Percentiles rank a stretch among this genome's conserved stretches.
These are phyloP conservation scores for Cyclina sinensis DNA, from an alignment of 1,140 invertebrate species.

Conservation along the genomic window DNA sequence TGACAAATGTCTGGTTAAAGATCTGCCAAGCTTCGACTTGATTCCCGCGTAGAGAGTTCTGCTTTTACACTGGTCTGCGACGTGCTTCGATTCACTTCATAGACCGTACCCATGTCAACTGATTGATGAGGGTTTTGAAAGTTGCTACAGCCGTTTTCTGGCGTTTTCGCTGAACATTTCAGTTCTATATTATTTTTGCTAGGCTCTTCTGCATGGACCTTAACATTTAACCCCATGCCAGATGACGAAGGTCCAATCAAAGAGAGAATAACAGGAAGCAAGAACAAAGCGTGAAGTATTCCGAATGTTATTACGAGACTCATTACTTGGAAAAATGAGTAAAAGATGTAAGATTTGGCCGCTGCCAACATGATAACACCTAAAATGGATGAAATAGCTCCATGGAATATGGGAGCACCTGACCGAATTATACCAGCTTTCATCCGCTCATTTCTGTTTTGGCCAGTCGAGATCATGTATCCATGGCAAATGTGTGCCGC, in stretches of 20 bases:
- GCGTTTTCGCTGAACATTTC: too few relatives aligned
- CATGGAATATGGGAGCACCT: slow-evolving; percentile 97
- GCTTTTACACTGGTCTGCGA: too few relatives aligned
- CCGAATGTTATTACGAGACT: slow-evolving; percentile 98
- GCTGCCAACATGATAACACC: slow-evolving; percentile 95
- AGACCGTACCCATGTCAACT: too few relatives aligned
- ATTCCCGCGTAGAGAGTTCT: too few relatives aligned
- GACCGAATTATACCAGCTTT: slow-evolving; percentile 95
- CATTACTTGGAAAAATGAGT: slow-evolving; percentile 99
- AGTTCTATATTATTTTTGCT: too few relatives aligned
- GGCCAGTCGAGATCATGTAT: slow-evolving; percentile 93
- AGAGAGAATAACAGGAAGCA: slow-evolving; percentile 96
- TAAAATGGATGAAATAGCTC: slow-evolving; percentile 97
- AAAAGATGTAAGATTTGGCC: slow-evolving; percentile 98
- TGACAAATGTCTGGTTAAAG: too few relatives aligned
- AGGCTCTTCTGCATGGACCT: too few relatives aligned
- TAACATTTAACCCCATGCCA: too few relatives aligned
- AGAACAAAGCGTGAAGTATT: slow-evolving; percentile 96
- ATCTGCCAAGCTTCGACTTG: too few relatives aligned
- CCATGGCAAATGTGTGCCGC: slow-evolving; percentile 99
- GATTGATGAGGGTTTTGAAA: too few relatives aligned
- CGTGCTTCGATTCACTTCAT: too few relatives aligned
- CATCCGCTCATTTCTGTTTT: slow-evolving; percentile 90
- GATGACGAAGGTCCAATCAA: slow-evolving; percentile 70
- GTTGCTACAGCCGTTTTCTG: too few relatives aligned